phyloP scores from a whole-genome alignment of 1,140 invertebrate species.

The Armadillidium nasatum region DNA sequence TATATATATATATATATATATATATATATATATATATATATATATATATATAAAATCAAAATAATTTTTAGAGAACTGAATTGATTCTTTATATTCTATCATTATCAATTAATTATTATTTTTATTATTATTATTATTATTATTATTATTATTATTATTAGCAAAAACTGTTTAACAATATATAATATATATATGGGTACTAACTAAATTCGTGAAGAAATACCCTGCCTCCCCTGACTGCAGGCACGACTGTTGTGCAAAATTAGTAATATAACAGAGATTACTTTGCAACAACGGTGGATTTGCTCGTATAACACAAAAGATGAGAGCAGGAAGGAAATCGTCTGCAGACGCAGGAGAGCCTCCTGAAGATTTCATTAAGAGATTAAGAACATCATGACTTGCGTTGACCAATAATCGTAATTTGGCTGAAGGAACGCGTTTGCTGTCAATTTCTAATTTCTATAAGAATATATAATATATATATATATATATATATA shows the following conservation, averaged over 20 bases:
- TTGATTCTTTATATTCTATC: no score
- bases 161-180: no score
- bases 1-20: no score
- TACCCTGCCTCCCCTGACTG: conserved; percentile 97
- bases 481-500: no score
- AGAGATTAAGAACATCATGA: conserved; percentile 36
- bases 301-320: conserved; percentile 94
- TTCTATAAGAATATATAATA: no score
- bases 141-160: no score
- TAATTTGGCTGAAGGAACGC: conserved; percentile 57
- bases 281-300: conserved; percentile 95
- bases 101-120: no score
- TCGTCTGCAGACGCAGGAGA: conserved; percentile 90
- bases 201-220: conserved; percentile 96
- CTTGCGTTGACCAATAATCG: conserved; percentile 50
- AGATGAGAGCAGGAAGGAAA: conserved; percentile 94
- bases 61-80: no score
- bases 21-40: no score
- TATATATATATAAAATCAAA: no score
- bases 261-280: conserved; percentile 92
- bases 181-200: no score
- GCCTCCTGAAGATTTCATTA: conserved; percentile 48
- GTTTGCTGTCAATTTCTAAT: conserved; percentile 59
- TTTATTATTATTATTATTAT: no score
- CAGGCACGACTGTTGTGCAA: conserved; percentile 83